Evolutionary conservation across 2,113 vertebrate genomes (phyloP).

Genomic region (Neolamprologus ventralis): DNA sequence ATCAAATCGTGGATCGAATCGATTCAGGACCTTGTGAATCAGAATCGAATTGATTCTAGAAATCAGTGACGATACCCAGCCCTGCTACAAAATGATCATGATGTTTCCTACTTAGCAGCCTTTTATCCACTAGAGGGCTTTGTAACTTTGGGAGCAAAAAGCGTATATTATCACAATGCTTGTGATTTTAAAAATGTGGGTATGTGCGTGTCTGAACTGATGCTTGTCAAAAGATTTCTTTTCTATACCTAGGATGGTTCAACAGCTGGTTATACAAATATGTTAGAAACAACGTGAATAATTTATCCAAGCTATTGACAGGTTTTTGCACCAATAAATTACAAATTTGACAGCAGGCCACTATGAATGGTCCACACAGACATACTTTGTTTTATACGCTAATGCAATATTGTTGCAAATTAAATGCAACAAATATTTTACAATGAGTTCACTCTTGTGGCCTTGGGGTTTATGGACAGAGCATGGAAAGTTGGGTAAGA

Average conservation of each 20-base stretch:
- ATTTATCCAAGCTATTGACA: not conserved
- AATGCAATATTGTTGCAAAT: not conserved
- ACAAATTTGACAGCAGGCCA: not conserved
- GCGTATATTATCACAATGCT: not conserved
- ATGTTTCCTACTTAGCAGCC: not conserved
- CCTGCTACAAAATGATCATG: fast-evolving
- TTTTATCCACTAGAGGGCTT: not conserved
- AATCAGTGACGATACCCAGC: no score
- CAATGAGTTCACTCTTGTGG: not conserved
- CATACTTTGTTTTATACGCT: not conserved
- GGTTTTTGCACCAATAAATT: not conserved
- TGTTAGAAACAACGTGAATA: not conserved
- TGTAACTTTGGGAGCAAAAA: not conserved
- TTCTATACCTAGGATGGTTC: not conserved
- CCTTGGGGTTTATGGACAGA: not conserved
- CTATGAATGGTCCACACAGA: not conserved
- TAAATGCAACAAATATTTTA: not conserved
- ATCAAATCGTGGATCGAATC: no score
- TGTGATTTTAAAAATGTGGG: not conserved
- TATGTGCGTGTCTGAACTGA: not conserved
- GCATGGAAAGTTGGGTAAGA: not conserved
- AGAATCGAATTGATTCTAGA: no score
- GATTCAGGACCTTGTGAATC: no score
- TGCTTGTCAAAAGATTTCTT: not conserved
- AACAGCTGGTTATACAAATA: not conserved